Evolutionary conservation across 2,888 invertebrate species (phyloP).

Genomic region (Cremastobaeus sp.): DNA sequence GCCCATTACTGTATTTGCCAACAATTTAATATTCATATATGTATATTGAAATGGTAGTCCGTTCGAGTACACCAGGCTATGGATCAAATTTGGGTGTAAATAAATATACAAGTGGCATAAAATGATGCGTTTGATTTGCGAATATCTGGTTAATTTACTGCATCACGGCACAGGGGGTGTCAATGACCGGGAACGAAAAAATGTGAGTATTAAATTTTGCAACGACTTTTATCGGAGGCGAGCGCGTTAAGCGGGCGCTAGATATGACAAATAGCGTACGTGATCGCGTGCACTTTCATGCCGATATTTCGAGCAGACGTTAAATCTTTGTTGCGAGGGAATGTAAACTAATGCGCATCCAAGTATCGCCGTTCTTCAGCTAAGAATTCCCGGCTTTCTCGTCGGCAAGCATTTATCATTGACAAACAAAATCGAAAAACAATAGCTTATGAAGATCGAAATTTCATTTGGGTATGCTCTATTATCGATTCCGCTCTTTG

Average conservation of each 20-base stretch:
- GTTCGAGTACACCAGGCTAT: constrained; percentile 19
- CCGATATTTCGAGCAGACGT: constrained; percentile 43
- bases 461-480: constrained; percentile 20
- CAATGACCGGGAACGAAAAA: constrained; percentile 46
- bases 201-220: constrained; percentile 48
- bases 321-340: constrained; percentile 44
- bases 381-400: constrained; percentile 18
- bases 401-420: constrained; percentile 31
- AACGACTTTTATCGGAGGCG: constrained; percentile 48
- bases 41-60: constrained; percentile 24
- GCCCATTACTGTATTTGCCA: constrained; percentile 13
- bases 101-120: constrained; percentile 29
- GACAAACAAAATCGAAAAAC: constrained; percentile 38
- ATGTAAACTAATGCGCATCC: constrained; percentile 28
- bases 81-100: constrained; percentile 32
- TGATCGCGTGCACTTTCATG: constrained; percentile 44
- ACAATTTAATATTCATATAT: constrained; percentile 45
- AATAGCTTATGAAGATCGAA: constrained; percentile 43
- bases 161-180: constrained; percentile 19
- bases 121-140: constrained; percentile 40
- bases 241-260: constrained; percentile 41
- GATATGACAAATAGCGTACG: constrained; percentile 51
- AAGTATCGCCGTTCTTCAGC: constrained; percentile 26
- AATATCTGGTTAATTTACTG: constrained; percentile 34
- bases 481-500: constrained; percentile 29